A percentile compares a stretch with the other conserved stretches of the same genome.
phyloP scores from a whole-genome alignment of 2,888 invertebrate species.

The Silvanus unidentatus region DNA sequence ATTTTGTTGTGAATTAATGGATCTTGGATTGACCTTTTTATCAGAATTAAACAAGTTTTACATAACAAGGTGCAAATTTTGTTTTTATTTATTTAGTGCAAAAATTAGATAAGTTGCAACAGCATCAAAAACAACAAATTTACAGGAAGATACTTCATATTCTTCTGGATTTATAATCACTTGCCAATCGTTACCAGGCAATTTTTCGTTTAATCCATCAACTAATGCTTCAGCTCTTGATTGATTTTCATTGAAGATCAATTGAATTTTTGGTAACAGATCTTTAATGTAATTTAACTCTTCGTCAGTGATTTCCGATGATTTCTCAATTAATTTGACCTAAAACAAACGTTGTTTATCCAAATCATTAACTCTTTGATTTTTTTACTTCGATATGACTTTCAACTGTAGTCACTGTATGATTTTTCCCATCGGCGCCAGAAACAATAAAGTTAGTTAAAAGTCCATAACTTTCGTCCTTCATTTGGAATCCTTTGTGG shows the following conservation, averaged over 20 bases:
- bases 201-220: neutral
- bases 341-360: neutral
- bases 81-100: constrained; percentile 2
- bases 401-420: neutral
- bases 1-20: no score
- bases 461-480: neutral
- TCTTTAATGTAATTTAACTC: neutral
- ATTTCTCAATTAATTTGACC: neutral
- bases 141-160: neutral
- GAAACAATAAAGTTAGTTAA: neutral
- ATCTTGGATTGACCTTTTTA: no score
- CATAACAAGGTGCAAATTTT: neutral
- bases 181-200: constrained; percentile 1
- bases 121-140: neutral
- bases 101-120: neutral
- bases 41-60: no score
- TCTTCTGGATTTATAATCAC: constrained; percentile 1
- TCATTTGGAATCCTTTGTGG: neutral
- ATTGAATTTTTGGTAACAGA: neutral
- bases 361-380: no score
- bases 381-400: neutral
- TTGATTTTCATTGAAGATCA: neutral
- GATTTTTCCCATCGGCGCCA: neutral
- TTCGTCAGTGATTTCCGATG: neutral
- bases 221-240: neutral